Base-by-base conservation (phyloP, 2,113 vertebrate genomes). In the Psilopsiagon aymara region DNA sequence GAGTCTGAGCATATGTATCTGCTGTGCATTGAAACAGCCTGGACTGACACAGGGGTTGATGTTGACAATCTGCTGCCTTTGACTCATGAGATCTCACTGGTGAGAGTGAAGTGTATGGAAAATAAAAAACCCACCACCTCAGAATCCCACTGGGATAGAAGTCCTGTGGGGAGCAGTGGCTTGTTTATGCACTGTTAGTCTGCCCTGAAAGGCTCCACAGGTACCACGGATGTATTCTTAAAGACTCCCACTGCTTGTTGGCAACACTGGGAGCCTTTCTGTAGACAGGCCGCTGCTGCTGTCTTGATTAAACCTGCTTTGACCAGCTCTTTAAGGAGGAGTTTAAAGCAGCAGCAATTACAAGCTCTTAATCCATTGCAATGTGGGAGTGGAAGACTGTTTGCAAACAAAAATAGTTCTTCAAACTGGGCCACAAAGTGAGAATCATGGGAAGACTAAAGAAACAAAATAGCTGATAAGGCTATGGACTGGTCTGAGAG, bases 341-440 rank as follows among this genome's bases (percentile, higher is more conserved):
- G 24, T 87, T 90, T 44, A 66, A 53, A 93, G 90, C 82, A 85
- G 39, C 41, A 49, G 90, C 94, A 94, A 73, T 92, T 90, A 81
- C 77, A n/a, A 39, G 76, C 71, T 74, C 91, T 77, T 95, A 90
- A 96, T 95, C 96, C 92, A 68, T 5, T 35, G 73, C 66, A 3
- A 19, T 4, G 82, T 68, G 87, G 90, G 93, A 88, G 95, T 69
- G 93, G 57, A 77, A 86, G 44, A 24, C n/a, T 31, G 77, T 28
- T 94, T 69, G 88, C 82, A 80, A 63, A 68, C 88, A 67, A 33
- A 95, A 94, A 88, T 43, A 88, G 71, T 20, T 43, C 88, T 84
- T 76, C 66, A 67, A 96, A 92, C 60, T 83, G 90, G 85, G 93
- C 79, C 92, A 90, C 47, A 44, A 11, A 41, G 71, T 41, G 74